phyloP scores from a whole-genome alignment of 2,113 vertebrate species.

The Zosterops pallidus region DNA sequence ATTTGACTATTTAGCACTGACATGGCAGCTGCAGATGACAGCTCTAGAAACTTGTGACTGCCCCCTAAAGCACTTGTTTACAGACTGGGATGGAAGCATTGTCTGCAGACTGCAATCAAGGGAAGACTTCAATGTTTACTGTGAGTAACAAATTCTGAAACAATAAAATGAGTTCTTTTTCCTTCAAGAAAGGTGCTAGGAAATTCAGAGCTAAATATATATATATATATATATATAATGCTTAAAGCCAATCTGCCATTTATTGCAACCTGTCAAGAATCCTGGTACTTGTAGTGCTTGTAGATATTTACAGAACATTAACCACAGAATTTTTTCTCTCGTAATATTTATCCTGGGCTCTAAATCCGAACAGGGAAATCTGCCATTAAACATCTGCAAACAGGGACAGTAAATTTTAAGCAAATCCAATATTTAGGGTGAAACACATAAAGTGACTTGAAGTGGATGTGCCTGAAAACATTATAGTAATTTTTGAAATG shows the following conservation, averaged over 20 bases:
- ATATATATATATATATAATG: background rate
- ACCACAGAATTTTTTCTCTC: background rate
- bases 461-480: background rate
- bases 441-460: background rate
- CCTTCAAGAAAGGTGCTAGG: background rate
- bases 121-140: background rate
- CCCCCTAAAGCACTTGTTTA: slow-evolving; percentile 21
- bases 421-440: rapidly evolving
- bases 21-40: background rate
- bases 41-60: slow-evolving; percentile 6
- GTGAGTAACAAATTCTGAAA: background rate
- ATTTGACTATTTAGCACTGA: slow-evolving; percentile 7
- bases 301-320: slow-evolving; percentile 21
- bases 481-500: background rate
- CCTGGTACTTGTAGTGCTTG: background rate
- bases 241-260: background rate
- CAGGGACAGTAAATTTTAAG: background rate
- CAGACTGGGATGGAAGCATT: background rate
- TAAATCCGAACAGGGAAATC: background rate
- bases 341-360: background rate
- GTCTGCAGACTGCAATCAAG: background rate
- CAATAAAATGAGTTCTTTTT: background rate
- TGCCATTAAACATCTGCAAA: background rate
- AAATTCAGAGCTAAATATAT: background rate
- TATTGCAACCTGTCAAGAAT: background rate